Conservation (phyloP, 1,140 invertebrate species). For the Dinothrombium tinctorium region DNA sequence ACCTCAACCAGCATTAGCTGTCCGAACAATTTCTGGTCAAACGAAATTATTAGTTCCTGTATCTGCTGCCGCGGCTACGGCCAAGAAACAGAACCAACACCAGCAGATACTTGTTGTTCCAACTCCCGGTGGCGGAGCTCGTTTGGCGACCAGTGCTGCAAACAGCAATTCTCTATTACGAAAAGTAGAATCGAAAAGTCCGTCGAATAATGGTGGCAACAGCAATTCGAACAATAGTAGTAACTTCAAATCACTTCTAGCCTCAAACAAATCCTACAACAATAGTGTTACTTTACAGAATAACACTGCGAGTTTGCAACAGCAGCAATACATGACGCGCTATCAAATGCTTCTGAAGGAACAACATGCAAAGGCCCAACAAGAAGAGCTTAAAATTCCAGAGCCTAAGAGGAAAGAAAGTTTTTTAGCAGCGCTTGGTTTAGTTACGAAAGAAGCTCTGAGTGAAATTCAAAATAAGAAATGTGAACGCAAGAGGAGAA, state of each 20-base stretch:
- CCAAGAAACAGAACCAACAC: neutral
- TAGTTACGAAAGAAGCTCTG: conserved; percentile 13
- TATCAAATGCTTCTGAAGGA: neutral
- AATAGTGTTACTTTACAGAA: neutral
- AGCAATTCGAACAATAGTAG: neutral
- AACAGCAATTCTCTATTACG: neutral
- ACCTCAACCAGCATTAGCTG: too few species aligned
- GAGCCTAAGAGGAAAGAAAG: conserved; percentile 3
- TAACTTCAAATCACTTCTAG: neutral
- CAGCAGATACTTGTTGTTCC: conserved; percentile 1
- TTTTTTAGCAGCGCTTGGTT: conserved; percentile 7
- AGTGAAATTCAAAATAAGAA: conserved; percentile 19
- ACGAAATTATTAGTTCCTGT: neutral
- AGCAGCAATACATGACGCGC: neutral
- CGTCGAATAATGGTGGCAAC: neutral
- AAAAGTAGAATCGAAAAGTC: neutral
- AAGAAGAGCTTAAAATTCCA: neutral
- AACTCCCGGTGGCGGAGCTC: conserved; percentile 1
- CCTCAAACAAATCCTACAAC: too few species aligned
- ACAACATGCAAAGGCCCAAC: neutral
- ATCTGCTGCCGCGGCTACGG: neutral
- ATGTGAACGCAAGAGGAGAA: conserved; percentile 20
- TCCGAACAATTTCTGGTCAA: neutral
- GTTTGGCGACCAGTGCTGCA: neutral
- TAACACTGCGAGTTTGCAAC: neutral